Percentiles rank a stretch among this genome's conserved stretches.
Conservation (phyloP, 2,888 invertebrate genomes). For the Eledona agricola region DNA sequence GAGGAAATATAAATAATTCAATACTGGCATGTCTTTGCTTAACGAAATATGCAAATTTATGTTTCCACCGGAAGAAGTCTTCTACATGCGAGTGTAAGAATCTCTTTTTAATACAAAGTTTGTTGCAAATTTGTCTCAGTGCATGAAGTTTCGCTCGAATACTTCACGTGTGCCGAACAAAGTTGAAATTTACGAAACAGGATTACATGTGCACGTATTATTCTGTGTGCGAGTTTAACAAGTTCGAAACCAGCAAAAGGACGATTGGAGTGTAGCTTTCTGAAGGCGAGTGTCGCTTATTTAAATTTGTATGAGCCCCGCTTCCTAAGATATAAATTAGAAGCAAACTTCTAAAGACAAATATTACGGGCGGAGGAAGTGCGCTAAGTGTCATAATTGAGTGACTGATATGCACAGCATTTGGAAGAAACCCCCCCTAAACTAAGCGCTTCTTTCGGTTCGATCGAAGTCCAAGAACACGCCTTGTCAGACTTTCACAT, state of each 20-base stretch:
- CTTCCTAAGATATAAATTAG: slow-evolving; percentile 6
- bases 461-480: too few species aligned
- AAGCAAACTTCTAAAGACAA: slow-evolving; percentile 14
- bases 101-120: too few species aligned
- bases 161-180: slow-evolving; percentile 15
- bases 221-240: slow-evolving; percentile 26
- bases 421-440: too few species aligned
- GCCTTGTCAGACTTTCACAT: too few species aligned
- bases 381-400: background rate
- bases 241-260: slow-evolving; percentile 12
- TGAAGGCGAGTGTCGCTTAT: slow-evolving; percentile 7
- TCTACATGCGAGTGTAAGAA: too few species aligned
- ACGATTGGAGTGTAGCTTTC: slow-evolving; percentile 14
- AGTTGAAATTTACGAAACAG: slow-evolving; percentile 19
- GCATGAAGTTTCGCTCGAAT: slow-evolving; percentile 12
- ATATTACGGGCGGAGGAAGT: background rate
- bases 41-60: too few species aligned
- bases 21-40: too few species aligned
- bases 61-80: too few species aligned
- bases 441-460: too few species aligned
- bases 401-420: background rate
- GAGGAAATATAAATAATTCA: too few species aligned
- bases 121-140: slow-evolving; percentile 11
- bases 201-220: slow-evolving; percentile 22
- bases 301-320: slow-evolving; percentile 12